These are phyloP conservation scores for Apus apus DNA, from an alignment of 2,113 vertebrate species.

Conservation along the genomic window DNA sequence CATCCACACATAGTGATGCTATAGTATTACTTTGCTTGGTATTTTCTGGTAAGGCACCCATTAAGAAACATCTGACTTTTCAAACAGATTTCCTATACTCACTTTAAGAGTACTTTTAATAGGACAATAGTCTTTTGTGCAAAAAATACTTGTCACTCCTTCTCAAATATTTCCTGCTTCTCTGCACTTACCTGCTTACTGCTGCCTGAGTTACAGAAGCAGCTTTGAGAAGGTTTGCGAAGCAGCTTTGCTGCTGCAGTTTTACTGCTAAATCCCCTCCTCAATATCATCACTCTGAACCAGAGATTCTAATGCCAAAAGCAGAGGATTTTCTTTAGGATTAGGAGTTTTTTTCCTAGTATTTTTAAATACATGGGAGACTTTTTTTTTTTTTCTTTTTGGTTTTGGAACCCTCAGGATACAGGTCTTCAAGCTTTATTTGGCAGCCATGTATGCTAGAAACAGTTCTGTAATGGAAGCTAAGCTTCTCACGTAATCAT, in stretches of 20 bases:
- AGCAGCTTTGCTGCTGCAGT: background rate
- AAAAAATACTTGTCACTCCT: background rate
- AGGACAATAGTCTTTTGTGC: background rate
- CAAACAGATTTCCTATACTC: background rate
- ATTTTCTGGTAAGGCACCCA: background rate
- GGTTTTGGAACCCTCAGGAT: background rate
- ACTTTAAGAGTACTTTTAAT: background rate
- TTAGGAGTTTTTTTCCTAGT: background rate
- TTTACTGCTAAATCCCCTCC: background rate
- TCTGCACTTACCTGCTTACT: background rate
- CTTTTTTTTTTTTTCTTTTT: background rate
- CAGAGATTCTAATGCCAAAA: background rate
- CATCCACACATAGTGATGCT: background rate
- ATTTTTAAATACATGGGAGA: background rate
- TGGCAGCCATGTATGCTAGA: background rate
- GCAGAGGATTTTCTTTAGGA: background rate
- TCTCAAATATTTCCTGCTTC: background rate
- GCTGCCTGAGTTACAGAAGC: background rate
- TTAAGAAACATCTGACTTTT: background rate
- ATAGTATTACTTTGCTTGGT: background rate
- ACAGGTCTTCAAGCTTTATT: background rate
- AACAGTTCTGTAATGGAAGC: background rate
- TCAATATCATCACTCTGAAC: background rate
- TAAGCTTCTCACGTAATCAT: background rate
- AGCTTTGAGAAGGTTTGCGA: too few species aligned